Evolutionary conservation across 2,888 invertebrate genomes (phyloP), one percentile per base, ranked within the genome.

Genomic region (Conomelus anceps): DNA sequence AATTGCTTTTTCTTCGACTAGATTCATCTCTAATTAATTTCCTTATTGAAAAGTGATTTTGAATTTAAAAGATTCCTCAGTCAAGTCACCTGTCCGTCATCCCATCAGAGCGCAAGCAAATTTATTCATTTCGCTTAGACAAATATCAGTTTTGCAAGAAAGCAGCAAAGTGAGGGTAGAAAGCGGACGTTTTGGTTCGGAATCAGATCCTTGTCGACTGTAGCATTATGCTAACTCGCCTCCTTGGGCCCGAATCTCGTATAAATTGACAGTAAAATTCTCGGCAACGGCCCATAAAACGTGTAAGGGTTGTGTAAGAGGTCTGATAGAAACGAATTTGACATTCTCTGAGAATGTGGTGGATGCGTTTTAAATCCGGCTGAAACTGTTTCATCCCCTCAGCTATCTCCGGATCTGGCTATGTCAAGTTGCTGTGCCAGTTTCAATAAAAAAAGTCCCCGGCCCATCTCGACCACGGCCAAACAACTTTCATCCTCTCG

Each of bases 191-290:
- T 63, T 63, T n/a, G 63, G 63, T 63, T n/a, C 4, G n/a, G 63
- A 63, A 63, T 63, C 29, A 26, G 86, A 86, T 86, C 26, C 86
- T 24, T 86, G 86, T 26, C 24, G 88, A 91, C 92, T 91, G 92
- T 92, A 91, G 91, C 91, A 92, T 92, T 92, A 92, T 91, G 92
- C 92, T 92, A 91, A 91, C 91, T 90, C 91, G 63, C 92, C 92
- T 91, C 91, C 92, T 92, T 92, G 92, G 92, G 92, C 92, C 91
- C 88, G 90, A 93, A 93, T 93, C 93, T 93, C 92, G 93, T 93
- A 93, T 93, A 93, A 93, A 93, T 93, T 93, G 93, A 93, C 93
- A 93, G 93, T 93, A 93, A 93, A 93, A 90, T 90, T 90, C 90
- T 85, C 89, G 89, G 26, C 34, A 90, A 90, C 90, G 89, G 90